Conservation (phyloP, 2,113 vertebrate species). For the Desmodus rotundus region DNA sequence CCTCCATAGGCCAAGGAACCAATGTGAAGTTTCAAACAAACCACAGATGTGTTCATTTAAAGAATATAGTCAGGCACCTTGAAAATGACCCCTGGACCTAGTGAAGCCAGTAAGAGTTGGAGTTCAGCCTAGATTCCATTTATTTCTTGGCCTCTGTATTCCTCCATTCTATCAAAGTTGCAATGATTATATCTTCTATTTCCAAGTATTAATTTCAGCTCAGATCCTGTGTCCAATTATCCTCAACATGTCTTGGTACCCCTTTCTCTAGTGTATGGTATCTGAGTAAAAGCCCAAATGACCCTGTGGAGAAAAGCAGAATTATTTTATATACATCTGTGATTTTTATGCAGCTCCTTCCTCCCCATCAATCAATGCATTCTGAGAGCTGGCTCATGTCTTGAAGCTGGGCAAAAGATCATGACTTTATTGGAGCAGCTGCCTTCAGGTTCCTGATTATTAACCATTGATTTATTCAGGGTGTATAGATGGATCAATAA, state of each 20-base stretch:
- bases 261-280: background rate
- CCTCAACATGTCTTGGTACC: background rate
- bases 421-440: background rate
- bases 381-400: background rate
- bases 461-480: background rate
- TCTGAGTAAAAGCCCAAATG: background rate
- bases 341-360: background rate
- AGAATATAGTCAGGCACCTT: background rate
- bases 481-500: background rate
- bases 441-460: background rate
- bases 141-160: background rate
- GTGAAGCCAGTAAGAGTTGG: background rate
- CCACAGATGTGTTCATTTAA: background rate
- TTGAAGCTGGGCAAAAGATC: background rate
- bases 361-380: background rate
- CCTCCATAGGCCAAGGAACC: background rate
- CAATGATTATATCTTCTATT: background rate
- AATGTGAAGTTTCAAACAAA: background rate
- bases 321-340: background rate
- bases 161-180: background rate
- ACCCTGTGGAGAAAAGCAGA: background rate
- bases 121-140: background rate
- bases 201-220: background rate
- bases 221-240: background rate
- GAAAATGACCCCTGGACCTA: background rate